Conservation (phyloP, 2,113 vertebrate species). For the Ceyx margarethae region DNA sequence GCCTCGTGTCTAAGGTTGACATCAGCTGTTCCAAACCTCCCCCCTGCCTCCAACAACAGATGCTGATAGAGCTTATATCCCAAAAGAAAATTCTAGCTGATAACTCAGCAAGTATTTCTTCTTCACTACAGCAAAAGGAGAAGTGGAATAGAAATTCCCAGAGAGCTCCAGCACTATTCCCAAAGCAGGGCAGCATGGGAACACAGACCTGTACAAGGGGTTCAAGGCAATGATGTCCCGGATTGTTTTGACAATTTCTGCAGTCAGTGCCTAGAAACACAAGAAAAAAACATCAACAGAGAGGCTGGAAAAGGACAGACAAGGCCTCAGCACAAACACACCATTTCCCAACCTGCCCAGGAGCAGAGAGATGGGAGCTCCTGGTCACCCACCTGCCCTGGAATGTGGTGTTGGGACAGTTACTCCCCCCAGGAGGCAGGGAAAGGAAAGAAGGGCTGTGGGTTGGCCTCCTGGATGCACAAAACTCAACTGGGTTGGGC, state of each 20-base stretch:
- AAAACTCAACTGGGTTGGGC: not conserved
- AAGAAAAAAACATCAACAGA: not conserved
- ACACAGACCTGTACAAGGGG: conserved; percentile 88
- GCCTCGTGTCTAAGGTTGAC: not conserved
- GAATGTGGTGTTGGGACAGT: not conserved
- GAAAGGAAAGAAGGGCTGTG: not conserved
- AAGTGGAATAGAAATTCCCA: not conserved
- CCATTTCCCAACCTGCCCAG: not conserved
- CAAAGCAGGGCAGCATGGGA: not conserved
- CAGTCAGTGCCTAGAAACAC: conserved; percentile 86
- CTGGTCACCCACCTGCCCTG: too few species aligned
- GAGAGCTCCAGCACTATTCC: accelerated
- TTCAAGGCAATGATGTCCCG: conserved; percentile 97
- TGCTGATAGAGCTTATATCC: not conserved
- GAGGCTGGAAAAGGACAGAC: not conserved
- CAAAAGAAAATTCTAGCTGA: not conserved
- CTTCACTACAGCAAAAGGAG: not conserved
- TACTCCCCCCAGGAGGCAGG: not conserved
- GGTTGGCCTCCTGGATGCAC: not conserved
- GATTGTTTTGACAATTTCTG: conserved; percentile 98
- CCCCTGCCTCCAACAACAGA: not conserved
- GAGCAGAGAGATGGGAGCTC: not conserved
- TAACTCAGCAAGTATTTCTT: not conserved
- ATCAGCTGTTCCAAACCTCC: not conserved
- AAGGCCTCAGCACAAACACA: not conserved